These are phyloP conservation scores for Marisa cornuarietis DNA, from an alignment of 1,140 invertebrate species.

Conservation along the genomic window DNA sequence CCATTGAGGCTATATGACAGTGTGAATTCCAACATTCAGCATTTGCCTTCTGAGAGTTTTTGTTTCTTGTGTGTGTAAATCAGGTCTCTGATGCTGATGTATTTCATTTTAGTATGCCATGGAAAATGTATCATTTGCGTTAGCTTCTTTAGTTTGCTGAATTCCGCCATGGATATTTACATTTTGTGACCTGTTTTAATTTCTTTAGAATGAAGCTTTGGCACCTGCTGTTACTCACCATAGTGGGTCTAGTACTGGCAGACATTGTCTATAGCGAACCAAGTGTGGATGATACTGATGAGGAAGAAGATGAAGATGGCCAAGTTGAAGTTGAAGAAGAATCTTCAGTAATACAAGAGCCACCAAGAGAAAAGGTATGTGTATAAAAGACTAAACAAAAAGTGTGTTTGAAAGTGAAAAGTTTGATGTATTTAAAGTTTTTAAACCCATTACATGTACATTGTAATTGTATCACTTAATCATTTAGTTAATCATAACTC, in stretches of 20 bases:
- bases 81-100: neutral
- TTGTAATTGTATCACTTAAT: neutral
- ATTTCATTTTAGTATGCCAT: neutral
- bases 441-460: neutral
- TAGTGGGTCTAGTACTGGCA: conserved; percentile 14
- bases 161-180: neutral
- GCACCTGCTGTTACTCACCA: conserved; percentile 5
- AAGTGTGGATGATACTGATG: conserved; percentile 20
- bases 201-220: conserved; percentile 22
- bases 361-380: conserved; percentile 27
- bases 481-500: neutral
- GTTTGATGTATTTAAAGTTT: neutral
- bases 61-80: neutral
- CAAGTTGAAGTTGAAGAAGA: conserved; percentile 32
- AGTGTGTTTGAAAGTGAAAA: neutral
- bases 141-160: neutral
- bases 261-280: conserved; percentile 11
- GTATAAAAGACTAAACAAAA: neutral
- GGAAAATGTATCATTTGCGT: neutral
- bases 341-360: conserved; percentile 18
- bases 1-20: too few relatives aligned
- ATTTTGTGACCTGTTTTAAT: neutral
- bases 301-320: conserved; percentile 34
- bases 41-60: neutral
- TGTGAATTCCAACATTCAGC: too few relatives aligned